Evolutionary conservation across 2,113 vertebrate genomes (phyloP).

Genomic region (Amphiprion percula): DNA sequence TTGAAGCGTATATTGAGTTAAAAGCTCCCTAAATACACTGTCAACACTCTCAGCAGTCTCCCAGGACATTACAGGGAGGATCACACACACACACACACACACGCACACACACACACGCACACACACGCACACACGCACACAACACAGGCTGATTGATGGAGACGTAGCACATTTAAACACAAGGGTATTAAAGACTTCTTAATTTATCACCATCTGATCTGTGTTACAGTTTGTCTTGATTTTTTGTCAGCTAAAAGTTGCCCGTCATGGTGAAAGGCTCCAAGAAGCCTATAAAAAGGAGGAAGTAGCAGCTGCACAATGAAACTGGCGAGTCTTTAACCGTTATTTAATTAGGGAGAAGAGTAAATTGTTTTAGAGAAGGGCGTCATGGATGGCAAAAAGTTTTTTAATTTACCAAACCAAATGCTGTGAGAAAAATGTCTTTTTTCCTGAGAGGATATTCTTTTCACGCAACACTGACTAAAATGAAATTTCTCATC

Average conservation of each 20-base stretch:
- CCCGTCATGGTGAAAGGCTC: background rate
- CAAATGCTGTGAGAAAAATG: no score
- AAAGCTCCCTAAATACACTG: constrained; percentile 77
- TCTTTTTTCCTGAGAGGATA: no score
- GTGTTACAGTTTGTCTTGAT: background rate
- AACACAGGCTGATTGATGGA: constrained; percentile 6
- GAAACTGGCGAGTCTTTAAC: no score
- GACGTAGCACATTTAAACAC: constrained; percentile 4
- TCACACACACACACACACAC: background rate
- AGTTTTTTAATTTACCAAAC: no score
- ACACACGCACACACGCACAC: background rate
- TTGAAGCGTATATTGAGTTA: constrained; percentile 72
- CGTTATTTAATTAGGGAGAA: no score
- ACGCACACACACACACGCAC: no score
- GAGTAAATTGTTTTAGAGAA: no score
- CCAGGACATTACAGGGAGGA: constrained; percentile 37
- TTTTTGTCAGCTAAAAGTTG: background rate
- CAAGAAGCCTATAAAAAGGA: no score
- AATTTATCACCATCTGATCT: constrained; percentile 18
- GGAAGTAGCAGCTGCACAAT: no score
- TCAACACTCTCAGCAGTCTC: constrained; percentile 61
- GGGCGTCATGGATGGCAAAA: no score
- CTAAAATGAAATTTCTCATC: background rate
- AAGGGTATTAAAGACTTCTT: constrained; percentile 18
- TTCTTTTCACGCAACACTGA: background rate